Base-by-base conservation (phyloP, 2,797 vertebrate species). In the Pipistrellus pygmaeus region DNA sequence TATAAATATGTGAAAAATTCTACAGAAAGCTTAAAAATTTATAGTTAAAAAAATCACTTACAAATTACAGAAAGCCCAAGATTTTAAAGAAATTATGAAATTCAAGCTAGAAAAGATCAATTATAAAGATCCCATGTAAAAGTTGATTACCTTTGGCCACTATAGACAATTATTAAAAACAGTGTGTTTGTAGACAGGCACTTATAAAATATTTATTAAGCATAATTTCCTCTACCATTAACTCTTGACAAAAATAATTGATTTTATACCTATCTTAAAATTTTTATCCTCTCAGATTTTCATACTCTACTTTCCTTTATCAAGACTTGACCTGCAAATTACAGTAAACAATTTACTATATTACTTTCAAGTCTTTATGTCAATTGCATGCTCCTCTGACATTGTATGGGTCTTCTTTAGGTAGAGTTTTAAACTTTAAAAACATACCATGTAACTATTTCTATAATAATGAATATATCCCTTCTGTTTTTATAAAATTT, bases 371-470 rank as follows among this genome's bases (percentile, higher is more conserved):
- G 85, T 80, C 35, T 17, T 68, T 71, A 80, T 9, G 57, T 78
- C 57, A 91, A 48, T 76, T 76, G 89, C 89, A 77, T 95, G 46
- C 27, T 72, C 68, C 62, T 86, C 48, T 69, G 46, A 64, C 12
- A 41, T 6, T 60, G 25, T 60, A 76, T 41, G 25, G 32, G 66
- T 77, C 55, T 66, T 86, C 38, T 80, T 80, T 44, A 60, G 60
- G 0, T 66, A 25, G 21, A 41, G 41, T 91, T 90, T 90, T 72
- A 87, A 77, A 82, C 4, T 51, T 90, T 93, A 76, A 86, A 90
- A 86, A 18, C 8, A 66, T 41, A 90, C 5, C 11, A 38, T 48
- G 4, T 25, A 73, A 62, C 23, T 89, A 46, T 51, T 93, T 68
- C 38, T 44, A 5, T 32, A 91, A 83, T 30, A 86, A 83, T 55